Evolutionary conservation across 2,797 vertebrate species (phyloP).

Genomic region (Phyllotis vaccarum): DNA sequence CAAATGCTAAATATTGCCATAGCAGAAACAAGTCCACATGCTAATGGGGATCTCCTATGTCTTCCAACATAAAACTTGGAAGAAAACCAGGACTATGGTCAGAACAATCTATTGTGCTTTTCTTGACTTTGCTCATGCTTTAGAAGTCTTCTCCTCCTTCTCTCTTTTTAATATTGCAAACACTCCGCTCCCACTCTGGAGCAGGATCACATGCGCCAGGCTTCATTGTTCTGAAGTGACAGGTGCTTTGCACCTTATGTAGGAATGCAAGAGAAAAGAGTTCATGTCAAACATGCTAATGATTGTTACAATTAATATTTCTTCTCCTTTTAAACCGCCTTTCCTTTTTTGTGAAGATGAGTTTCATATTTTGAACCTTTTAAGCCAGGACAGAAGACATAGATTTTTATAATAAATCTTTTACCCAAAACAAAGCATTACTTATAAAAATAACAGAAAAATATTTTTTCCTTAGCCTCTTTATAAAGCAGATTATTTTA

Average conservation of each 20-base stretch:
- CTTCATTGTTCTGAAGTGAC: conserved; percentile 73
- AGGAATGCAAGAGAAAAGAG: conserved; percentile 42
- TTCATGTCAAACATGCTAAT: conserved; percentile 57
- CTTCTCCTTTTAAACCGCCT: neutral
- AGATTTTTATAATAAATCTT: conserved; percentile 17
- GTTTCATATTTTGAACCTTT: conserved; percentile 58
- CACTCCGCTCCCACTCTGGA: neutral
- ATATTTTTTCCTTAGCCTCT: neutral
- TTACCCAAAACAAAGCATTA: neutral
- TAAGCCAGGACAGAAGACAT: conserved; percentile 5
- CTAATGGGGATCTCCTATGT: neutral
- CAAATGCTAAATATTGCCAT: neutral
- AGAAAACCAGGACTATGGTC: neutral
- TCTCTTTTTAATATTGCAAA: conserved; percentile 47
- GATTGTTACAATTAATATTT: conserved; percentile 65
- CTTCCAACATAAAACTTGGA: neutral
- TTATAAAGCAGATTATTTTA: conserved; percentile 23
- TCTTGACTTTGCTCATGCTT: conserved; percentile 33
- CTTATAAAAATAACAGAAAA: conserved; percentile 15
- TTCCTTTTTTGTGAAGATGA: conserved; percentile 34
- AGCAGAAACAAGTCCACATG: neutral
- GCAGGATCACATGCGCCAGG: neutral
- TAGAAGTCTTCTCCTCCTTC: conserved; percentile 2
- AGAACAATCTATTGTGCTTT: neutral
- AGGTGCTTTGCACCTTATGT: conserved; percentile 38